A percentile compares a stretch with the other conserved stretches of the same genome.
These are phyloP conservation scores for Ophiodon elongatus DNA, from an alignment of 2,113 vertebrate species.

Conservation along the genomic window DNA sequence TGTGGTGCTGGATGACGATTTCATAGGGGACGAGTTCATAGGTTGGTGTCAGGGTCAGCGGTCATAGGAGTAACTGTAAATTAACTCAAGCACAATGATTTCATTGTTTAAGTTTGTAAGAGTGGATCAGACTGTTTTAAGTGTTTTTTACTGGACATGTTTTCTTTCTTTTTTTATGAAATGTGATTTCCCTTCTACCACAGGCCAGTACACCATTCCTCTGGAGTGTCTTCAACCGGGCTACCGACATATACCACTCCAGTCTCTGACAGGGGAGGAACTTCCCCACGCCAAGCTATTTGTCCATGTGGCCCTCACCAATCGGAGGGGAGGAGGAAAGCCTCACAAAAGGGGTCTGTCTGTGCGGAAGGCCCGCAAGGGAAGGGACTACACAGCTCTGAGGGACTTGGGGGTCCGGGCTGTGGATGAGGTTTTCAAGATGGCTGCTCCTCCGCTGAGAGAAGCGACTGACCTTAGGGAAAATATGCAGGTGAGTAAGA, in stretches of 20 bases:
- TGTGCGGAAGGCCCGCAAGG: conserved; percentile 92
- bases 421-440: conserved; percentile 96
- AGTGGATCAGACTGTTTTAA: not conserved
- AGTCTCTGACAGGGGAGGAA: conserved; percentile 92
- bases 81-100: not conserved
- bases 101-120: not conserved
- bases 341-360: conserved; percentile 95
- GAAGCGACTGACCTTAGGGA: conserved; percentile 94
- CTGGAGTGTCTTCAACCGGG: conserved; percentile 95
- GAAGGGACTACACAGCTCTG: conserved; percentile 92
- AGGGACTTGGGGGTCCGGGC: conserved; percentile 91
- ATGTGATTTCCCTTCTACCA: conserved; percentile 12
- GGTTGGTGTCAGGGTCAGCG: conserved; percentile 69
- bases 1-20: conserved; percentile 95
- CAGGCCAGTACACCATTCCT: conserved; percentile 95
- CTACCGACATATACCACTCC: conserved; percentile 92
- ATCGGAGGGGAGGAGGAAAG: conserved; percentile 94
- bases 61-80: conserved; percentile 1
- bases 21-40: conserved; percentile 96
- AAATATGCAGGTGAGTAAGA: conserved; percentile 92
- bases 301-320: conserved; percentile 95
- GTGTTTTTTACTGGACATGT: not conserved
- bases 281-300: conserved; percentile 90
- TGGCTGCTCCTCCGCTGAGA: conserved; percentile 88
- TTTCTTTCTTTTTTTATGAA: not conserved